These are phyloP conservation scores for Diglossa cyanea DNA, from an alignment of 2,797 vertebrate genomes.

Conservation along the genomic window DNA sequence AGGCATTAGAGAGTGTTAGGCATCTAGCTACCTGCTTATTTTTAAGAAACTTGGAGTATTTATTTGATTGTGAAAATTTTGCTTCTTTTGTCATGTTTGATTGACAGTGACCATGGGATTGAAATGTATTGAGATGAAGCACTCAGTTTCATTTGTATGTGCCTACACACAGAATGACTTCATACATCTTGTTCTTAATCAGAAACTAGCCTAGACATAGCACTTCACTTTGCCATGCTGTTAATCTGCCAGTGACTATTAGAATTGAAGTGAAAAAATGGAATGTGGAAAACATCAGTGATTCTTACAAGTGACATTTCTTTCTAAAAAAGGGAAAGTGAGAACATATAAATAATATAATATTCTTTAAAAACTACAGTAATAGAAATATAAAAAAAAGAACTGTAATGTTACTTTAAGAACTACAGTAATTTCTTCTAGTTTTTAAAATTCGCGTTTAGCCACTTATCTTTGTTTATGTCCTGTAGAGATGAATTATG, in stretches of 20 bases:
- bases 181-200: neutral
- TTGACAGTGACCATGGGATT: neutral
- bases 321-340: neutral
- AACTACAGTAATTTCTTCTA: neutral
- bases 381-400: neutral
- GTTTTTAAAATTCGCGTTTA: neutral
- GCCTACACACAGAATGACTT: neutral
- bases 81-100: neutral
- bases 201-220: neutral
- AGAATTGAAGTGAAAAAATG: neutral
- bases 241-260: neutral
- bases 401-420: neutral
- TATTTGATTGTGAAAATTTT: neutral
- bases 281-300: neutral
- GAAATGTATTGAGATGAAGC: neutral
- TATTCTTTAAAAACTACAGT: neutral
- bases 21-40: neutral
- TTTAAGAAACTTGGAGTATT: neutral
- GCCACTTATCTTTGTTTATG: neutral
- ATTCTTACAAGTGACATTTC: neutral
- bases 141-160: neutral
- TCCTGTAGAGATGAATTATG: neutral
- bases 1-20: neutral
- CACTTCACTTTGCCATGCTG: neutral
- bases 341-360: neutral